Base-by-base conservation (phyloP, 2,888 invertebrate genomes). In the Drosophila demipolita region DNA sequence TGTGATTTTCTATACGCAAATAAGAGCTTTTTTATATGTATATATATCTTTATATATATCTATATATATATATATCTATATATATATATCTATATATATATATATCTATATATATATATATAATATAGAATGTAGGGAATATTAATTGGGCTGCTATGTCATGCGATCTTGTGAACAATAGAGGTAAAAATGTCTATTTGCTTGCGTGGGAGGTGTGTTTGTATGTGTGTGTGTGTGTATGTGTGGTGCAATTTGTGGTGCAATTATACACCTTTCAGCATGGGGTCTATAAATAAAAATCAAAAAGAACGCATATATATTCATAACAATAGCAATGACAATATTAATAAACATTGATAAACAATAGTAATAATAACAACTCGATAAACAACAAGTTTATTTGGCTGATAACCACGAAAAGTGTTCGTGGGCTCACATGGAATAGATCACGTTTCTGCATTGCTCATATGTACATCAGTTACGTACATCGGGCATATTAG, bases 391-490 rank as follows among this genome's bases (percentile, higher is more conserved):
- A 66, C 48, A 50, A 69, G 68, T 59, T 59, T 54, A 59, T 80
- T 70, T 57, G 58, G 29, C 83, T 74, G 89, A 84, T 86, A 84
- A 59, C 73, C 82, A 76, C 80, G 80, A 82, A 82, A 73, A 82
- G 68, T 73, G 72, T 35, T 61, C 66, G 49, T 57, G 68, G 45
- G 59, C 69, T 52, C 78, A 80, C 74, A 78, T 78, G 76, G 73
- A 80, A 87, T 84, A 80, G 82, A 89, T 87, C 86, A 86, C 86
- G 89, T 86, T 86, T 82, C 82, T 82, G 89, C 82, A 87, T 89
- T 86, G 89, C 80, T 72, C 71, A 68, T 61, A 33, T 53, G 40
- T 55, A 26, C 23, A 40, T 6, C 4, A 23, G 17, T n/a, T 36
- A 15, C 15, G 3, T 33, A 11, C 17, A 11, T 35, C 1, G 15